A percentile compares a stretch with the other conserved stretches of the same genome.
phyloP scores from a whole-genome alignment of 1,140 invertebrate genomes.

The Aphis craccivora region DNA sequence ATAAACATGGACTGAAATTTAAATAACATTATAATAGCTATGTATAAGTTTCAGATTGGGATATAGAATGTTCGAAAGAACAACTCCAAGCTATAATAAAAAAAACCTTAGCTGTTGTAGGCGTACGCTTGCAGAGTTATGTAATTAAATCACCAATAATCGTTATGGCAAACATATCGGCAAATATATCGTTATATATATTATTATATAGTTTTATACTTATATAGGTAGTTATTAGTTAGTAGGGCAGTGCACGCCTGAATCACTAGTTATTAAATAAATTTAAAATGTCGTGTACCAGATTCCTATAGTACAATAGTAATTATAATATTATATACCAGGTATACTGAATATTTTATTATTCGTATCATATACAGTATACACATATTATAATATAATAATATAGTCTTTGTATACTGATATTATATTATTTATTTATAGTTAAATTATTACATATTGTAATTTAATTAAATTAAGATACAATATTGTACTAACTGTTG shows the following conservation, averaged over 20 bases:
- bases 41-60: background rate
- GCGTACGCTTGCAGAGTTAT: background rate
- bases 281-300: background rate
- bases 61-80: background rate
- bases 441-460: too few relatives aligned
- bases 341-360: too few relatives aligned
- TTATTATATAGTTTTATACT: background rate
- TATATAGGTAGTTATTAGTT: background rate
- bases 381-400: too few relatives aligned
- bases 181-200: too few relatives aligned
- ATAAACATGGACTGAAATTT: background rate
- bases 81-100: background rate
- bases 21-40: background rate
- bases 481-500: too few relatives aligned
- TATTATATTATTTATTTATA: too few relatives aligned
- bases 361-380: too few relatives aligned
- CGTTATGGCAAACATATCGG: background rate
- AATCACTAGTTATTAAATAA: background rate
- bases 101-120: background rate
- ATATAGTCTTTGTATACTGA: too few relatives aligned
- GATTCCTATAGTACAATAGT: background rate
- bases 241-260: background rate
- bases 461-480: too few relatives aligned
- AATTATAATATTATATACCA: too few relatives aligned
- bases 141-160: background rate